Conservation (phyloP, 92 coral and sea anemone genomes). For the Galaxea fascicularis region DNA sequence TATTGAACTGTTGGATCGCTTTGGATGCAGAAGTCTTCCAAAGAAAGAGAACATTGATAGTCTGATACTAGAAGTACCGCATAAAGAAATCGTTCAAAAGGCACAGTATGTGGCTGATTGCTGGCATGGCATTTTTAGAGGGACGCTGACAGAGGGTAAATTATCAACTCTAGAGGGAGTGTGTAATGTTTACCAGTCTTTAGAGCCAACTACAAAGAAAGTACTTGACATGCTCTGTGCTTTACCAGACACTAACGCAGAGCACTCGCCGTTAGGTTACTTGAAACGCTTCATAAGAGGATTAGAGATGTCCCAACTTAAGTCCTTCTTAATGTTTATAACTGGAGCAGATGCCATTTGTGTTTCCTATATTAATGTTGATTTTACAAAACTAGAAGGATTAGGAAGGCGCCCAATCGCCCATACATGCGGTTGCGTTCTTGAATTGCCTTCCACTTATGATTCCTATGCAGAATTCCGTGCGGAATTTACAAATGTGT, state of each 20-base stretch:
- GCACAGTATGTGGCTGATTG: conserved; percentile 64
- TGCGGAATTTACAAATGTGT: conserved; percentile 60
- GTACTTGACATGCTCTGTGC: conserved; percentile 57
- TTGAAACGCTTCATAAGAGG: conserved; percentile 58
- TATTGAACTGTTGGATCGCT: conserved; percentile 50
- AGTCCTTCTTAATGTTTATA: conserved; percentile 51
- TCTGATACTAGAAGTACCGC: conserved; percentile 54
- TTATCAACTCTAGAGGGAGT: conserved; percentile 49
- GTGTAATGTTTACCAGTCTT: conserved; percentile 39
- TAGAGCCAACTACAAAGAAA: conserved; percentile 66
- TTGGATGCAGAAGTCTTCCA: conserved; percentile 49
- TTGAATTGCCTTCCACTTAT: conserved; percentile 66
- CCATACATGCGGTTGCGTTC: conserved; percentile 59
- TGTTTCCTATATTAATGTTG: conserved; percentile 48
- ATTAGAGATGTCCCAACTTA: conserved; percentile 54
- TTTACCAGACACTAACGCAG: conserved; percentile 43
- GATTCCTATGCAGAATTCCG: conserved; percentile 71
- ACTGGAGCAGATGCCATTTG: conserved; percentile 70
- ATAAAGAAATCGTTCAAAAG: conserved; percentile 63
- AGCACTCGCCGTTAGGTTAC: conserved; percentile 44
- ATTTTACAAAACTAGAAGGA: conserved; percentile 65
- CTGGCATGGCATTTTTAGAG: conserved; percentile 47
- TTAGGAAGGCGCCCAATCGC: conserved; percentile 61
- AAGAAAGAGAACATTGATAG: conserved; percentile 54
- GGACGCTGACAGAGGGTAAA: conserved; percentile 31